Evolutionary conservation across 2,113 vertebrate species (phyloP).

Genomic region (Corydoras maculifer): DNA sequence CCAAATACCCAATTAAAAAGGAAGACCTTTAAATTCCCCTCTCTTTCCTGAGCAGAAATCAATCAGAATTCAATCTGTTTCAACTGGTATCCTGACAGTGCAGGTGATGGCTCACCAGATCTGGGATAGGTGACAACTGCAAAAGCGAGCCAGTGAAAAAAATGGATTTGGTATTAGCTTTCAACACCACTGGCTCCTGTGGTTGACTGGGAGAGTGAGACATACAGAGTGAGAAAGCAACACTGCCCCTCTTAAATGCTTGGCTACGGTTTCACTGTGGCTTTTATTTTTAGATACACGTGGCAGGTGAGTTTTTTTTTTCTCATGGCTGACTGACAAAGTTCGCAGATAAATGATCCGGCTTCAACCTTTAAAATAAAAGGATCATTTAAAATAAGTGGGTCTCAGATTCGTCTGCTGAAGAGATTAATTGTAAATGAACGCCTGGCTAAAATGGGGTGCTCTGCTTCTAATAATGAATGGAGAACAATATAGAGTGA

Average conservation of each 20-base stretch:
- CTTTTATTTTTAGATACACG: conserved; percentile 44
- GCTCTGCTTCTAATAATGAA: conserved; percentile 27
- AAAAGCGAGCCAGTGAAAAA: conserved; percentile 60
- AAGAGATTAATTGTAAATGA: conserved; percentile 42
- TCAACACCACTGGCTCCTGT: conserved; percentile 53
- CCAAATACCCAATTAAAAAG: conserved; percentile 79
- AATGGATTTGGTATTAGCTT: conserved; percentile 65
- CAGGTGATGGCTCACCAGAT: conserved; percentile 76
- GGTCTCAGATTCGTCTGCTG: conserved; percentile 37
- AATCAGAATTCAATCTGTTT: conserved; percentile 78
- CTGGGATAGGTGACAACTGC: conserved; percentile 74
- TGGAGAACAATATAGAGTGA: conserved; percentile 25
- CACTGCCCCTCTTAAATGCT: conserved; percentile 34
- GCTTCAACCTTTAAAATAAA: conserved; percentile 37
- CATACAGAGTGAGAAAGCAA: conserved; percentile 34
- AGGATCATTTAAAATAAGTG: conserved; percentile 42
- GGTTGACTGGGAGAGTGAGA: conserved; percentile 58
- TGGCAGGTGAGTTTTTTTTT: conserved; percentile 39
- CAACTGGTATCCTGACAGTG: conserved; percentile 73
- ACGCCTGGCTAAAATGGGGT: conserved; percentile 33
- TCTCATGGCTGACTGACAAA: conserved; percentile 23
- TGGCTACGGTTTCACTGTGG: conserved; percentile 26
- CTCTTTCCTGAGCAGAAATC: conserved; percentile 73
- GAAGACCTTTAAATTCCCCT: conserved; percentile 70
- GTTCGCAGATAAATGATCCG: conserved; percentile 37